These are phyloP conservation scores for Prochilodus magdalenae DNA, from an alignment of 2,113 vertebrate genomes.

Conservation along the genomic window DNA sequence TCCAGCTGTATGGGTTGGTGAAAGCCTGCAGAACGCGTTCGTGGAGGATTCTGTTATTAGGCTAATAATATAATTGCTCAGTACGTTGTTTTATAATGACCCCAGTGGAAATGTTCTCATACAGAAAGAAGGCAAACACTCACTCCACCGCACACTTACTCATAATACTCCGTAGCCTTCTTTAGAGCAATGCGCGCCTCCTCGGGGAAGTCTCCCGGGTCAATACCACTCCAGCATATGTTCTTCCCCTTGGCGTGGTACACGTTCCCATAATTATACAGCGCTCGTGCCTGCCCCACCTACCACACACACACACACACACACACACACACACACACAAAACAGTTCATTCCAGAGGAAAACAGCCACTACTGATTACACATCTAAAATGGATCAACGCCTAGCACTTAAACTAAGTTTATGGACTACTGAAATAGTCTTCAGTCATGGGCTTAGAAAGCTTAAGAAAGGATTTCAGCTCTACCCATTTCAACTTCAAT, in stretches of 20 bases:
- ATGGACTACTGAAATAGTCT: slow-evolving; percentile 24
- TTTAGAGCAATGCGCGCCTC: slow-evolving; percentile 87
- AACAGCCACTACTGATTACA: slow-evolving; percentile 28
- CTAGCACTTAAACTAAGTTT: slow-evolving; percentile 32
- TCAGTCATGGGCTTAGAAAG: not conserved
- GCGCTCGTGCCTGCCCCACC: slow-evolving; percentile 96
- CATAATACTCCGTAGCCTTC: slow-evolving; percentile 92
- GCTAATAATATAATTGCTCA: too few relatives aligned
- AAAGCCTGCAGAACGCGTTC: too few relatives aligned
- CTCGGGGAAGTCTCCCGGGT: slow-evolving; percentile 92
- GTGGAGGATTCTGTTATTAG: too few relatives aligned
- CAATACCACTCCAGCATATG: slow-evolving; percentile 86
- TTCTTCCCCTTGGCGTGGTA: slow-evolving; percentile 96
- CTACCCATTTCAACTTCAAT: not conserved
- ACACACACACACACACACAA: slow-evolving; percentile 70
- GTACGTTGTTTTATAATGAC: too few relatives aligned
- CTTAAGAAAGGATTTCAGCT: not conserved
- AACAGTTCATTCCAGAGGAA: slow-evolving; percentile 10
- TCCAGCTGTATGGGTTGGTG: too few relatives aligned
- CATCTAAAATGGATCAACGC: slow-evolving; percentile 37
- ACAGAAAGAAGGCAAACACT: not conserved
- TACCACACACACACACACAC: slow-evolving; percentile 73
- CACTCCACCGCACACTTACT: slow-evolving; percentile 80
- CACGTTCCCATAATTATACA: slow-evolving; percentile 97
- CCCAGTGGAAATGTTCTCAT: too few relatives aligned